Percentiles rank a stretch among this genome's conserved stretches.
These are phyloP conservation scores for Machaerirhynchus nigripectus DNA, from an alignment of 2,113 vertebrate genomes.

Conservation along the genomic window DNA sequence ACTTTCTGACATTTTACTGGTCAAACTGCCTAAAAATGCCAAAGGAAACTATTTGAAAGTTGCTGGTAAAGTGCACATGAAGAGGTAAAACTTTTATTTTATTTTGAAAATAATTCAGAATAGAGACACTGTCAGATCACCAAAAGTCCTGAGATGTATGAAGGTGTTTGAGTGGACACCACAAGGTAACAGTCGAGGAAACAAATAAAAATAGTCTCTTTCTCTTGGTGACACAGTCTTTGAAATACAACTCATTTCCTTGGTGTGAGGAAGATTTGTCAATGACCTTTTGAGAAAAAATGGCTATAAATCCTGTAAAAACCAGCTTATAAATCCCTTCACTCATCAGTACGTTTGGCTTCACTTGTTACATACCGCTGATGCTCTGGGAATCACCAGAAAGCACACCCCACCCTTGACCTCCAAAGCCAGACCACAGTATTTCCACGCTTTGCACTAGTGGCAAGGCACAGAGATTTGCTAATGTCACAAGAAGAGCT, in stretches of 20 bases:
- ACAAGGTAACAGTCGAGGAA: not conserved
- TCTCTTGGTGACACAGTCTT: not conserved
- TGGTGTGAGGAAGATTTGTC: not conserved
- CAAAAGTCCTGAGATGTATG: not conserved
- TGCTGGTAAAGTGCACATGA: not conserved
- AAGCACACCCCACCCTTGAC: not conserved
- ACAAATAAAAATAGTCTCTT: not conserved
- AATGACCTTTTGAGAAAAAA: not conserved
- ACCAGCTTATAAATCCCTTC: not conserved
- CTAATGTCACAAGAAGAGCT: not conserved
- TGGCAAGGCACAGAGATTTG: not conserved
- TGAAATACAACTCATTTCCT: not conserved
- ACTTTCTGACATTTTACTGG: not conserved
- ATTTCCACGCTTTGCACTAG: not conserved
- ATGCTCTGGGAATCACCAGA: not conserved
- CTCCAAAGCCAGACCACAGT: not conserved
- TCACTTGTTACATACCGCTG: not conserved
- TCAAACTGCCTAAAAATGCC: not conserved
- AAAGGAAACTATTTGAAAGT: not conserved
- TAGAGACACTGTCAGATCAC: not conserved
- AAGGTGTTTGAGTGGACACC: not conserved
- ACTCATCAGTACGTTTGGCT: not conserved
- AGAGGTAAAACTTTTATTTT: not conserved
- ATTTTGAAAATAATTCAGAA: not conserved
- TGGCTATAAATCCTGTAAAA: not conserved